Conservation (phyloP, 2,888 invertebrate genomes). For the Pycnomerus fuliginosus region DNA sequence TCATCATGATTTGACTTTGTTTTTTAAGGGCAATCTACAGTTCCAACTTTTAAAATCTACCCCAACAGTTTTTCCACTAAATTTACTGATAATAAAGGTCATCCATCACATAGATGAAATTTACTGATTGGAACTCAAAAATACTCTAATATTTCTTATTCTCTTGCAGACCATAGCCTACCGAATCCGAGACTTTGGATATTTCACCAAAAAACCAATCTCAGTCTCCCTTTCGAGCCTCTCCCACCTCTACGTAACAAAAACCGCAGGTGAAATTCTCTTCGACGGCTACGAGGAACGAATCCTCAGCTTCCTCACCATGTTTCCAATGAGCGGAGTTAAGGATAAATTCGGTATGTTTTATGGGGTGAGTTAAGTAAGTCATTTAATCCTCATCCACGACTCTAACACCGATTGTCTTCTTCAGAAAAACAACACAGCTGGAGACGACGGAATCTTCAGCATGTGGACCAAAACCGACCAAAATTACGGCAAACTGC, state of each 20-base stretch:
- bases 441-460: constrained; percentile 68
- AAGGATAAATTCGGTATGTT: constrained; percentile 85
- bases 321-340: constrained; percentile 58
- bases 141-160: too few species aligned
- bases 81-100: too few species aligned
- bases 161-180: constrained; percentile 60
- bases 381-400: constrained; percentile 2
- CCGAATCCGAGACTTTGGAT: constrained; percentile 59
- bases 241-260: constrained; percentile 58
- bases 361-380: constrained; percentile 59
- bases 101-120: too few species aligned
- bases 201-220: constrained; percentile 58
- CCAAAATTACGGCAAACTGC: constrained; percentile 67
- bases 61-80: too few species aligned
- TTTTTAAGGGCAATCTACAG: too few species aligned
- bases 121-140: too few species aligned
- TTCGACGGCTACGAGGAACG: constrained; percentile 80
- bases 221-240: constrained; percentile 51
- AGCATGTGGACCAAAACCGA: constrained; percentile 71
- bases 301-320: constrained; percentile 67
- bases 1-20: too few species aligned
- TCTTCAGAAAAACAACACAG: constrained; percentile 72
- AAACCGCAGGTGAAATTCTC: constrained; percentile 67
- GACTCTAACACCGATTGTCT: not conserved
- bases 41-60: too few species aligned